phyloP scores from a whole-genome alignment of 1,140 invertebrate genomes.

The Dinoponera quadriceps region DNA sequence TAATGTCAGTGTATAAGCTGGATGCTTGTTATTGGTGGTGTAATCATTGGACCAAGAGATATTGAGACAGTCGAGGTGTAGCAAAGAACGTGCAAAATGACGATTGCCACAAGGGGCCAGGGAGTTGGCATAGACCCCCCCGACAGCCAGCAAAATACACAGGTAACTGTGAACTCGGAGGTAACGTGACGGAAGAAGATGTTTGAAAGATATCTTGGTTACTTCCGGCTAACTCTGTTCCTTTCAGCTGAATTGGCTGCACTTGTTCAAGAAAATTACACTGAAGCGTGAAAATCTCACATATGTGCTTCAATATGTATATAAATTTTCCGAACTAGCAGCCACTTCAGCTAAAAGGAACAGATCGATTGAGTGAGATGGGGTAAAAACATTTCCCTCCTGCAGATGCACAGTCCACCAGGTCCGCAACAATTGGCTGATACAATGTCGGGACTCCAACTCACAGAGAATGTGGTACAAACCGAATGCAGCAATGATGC shows the following conservation, averaged over 20 bases:
- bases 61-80: slow-evolving; percentile 75
- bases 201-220: not conserved
- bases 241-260: too few relatives aligned
- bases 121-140: slow-evolving; percentile 87
- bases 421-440: slow-evolving; percentile 84
- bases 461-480: slow-evolving; percentile 81
- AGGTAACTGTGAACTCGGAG: slow-evolving; percentile 79
- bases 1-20: slow-evolving; percentile 85
- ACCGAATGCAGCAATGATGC: slow-evolving; percentile 79
- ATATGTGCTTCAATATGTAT: too few relatives aligned
- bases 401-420: slow-evolving; percentile 84
- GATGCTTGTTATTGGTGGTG: slow-evolving; percentile 81
- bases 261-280: too few relatives aligned
- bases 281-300: too few relatives aligned
- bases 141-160: slow-evolving; percentile 86
- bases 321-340: too few relatives aligned
- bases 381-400: slow-evolving; percentile 18
- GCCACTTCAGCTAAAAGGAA: too few relatives aligned
- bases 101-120: slow-evolving; percentile 88
- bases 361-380: not conserved
- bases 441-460: slow-evolving; percentile 83
- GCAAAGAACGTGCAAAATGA: slow-evolving; percentile 83
- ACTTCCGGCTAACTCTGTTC: too few relatives aligned
- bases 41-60: slow-evolving; percentile 77
- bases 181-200: not conserved